Evolutionary conservation across 2,888 invertebrate species (phyloP), one percentile per base, ranked within the genome.

Genomic region (Himalopsyche japonica): DNA sequence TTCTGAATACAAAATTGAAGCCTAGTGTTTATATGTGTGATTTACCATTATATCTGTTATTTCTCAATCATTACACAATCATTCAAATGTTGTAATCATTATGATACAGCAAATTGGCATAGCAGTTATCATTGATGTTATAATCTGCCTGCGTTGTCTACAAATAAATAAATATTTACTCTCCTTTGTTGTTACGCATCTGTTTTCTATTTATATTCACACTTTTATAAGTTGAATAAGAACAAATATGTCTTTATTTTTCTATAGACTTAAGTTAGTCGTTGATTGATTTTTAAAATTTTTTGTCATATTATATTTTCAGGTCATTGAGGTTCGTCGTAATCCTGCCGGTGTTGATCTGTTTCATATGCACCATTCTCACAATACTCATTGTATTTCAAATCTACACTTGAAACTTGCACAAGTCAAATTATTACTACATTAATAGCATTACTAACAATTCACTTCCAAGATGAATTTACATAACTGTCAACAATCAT

Each of bases 311-410:
- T 80, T 83, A 82, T 83, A 77, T 87, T 84, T 84, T 30, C 91
- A 94, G 95, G 91, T 94, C 94, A 88, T 92, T 95, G 89, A 94
- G 94, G 88, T 93, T 94, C 89, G 93, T 95, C 90, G 94, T 95
- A 90, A 93, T 95, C 89, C 92, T 95, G 90, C 95, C 95, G 89
- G 94, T 95, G 89, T 93, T 95, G 88, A 94, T 95, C 91, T 94
- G 94, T 91, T 95, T 95, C 90, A 94, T 95, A 91, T 95, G 95
- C 93, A 95, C 95, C 87, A 94, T 95, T 91, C 92, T 95, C 92
- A 94, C 95, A 90, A 94, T 95, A 90, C 92, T 95, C 89, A 93
- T 95, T 92, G 92, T 95, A 89, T 94, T 95, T 90, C 95, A 93
- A 90, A 90, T 93, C 89, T 93, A 93, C 92, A 93, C 93, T 88